Conservation (phyloP, 2,888 invertebrate genomes). For the Tinea semifulvella region DNA sequence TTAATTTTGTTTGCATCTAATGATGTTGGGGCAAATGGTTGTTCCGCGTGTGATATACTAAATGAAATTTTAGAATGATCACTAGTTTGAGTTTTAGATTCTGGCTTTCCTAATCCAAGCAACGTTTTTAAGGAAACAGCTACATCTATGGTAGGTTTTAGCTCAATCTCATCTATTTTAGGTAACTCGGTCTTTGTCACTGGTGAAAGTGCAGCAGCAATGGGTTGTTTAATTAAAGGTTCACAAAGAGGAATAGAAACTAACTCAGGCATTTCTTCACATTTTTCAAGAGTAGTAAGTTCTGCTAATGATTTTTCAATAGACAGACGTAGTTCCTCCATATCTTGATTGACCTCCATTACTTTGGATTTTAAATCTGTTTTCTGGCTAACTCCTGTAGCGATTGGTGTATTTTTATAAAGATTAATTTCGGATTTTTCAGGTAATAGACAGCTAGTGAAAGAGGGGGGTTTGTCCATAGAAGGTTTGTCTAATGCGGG, state of each 20-base stretch:
- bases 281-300: conserved; percentile 41
- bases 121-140: background rate
- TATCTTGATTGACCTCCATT: conserved; percentile 53
- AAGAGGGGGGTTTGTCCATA: too few species aligned
- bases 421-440: too few species aligned
- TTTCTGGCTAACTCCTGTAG: conserved; percentile 30
- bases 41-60: too few species aligned
- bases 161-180: background rate
- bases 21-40: too few species aligned
- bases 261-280: conserved; percentile 25
- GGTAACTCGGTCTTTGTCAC: too few species aligned
- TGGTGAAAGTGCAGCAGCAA: too few species aligned
- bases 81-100: background rate
- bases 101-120: background rate
- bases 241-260: background rate
- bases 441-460: too few species aligned
- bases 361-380: conserved; percentile 53
- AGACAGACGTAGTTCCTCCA: conserved; percentile 50
- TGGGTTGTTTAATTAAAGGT: too few species aligned
- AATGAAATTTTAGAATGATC: too few species aligned
- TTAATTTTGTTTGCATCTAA: too few species aligned
- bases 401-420: conserved; percentile 18
- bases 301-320: conserved; percentile 55
- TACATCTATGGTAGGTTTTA: background rate
- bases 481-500: too few species aligned